Base-by-base conservation (phyloP, 2,113 vertebrate genomes). In the Meriones unguiculatus region DNA sequence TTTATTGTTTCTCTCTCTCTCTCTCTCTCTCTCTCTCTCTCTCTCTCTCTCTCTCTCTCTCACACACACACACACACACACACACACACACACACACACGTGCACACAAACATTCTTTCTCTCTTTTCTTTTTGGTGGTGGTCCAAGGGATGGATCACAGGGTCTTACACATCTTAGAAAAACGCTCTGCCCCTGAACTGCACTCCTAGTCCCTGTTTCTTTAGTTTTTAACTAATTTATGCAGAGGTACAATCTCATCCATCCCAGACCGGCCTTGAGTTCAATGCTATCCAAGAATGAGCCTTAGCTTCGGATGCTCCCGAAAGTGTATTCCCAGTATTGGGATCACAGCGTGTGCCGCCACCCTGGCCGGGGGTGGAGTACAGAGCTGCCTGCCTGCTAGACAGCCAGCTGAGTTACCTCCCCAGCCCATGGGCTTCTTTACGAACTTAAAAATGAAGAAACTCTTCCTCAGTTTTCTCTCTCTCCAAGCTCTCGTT, bases 401-500 rank as follows among this genome's bases (percentile, higher is more conserved):
- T 52, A 12, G 32, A 22, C 65, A 13, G 52, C 41, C 10, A 67
- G n/a, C 85, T 8, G 11, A 70, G 32, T 13, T 59, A 38, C 28
- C 6, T 28, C 8, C 24, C 77, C 50, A 54, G 35, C 28, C 65
- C 17, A 20, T 2, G 81, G 32, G 17, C 91, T 93, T 76, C 77
- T 90, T 76, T 54, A 78, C 50, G 84, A 77, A 78, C 7, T 64
- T 65, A 72, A 97, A 96, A 94, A 54, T 85, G 20, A 87, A 95
- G 41, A 22, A 30, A 67, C 90, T 17, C 76, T 92, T 77, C 88
- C 59, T 85, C 93, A 75, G 64, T 77, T 87, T n/a, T 78, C 38
- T 95, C 24, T 57, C 54, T 75, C 7, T 17, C n/a, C 8, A 28
- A 67, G 41, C 25, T 13, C n/a, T 62, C 35, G 25, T 52, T 81